Evolutionary conservation across 2,113 vertebrate species (phyloP).

Genomic region (Theristicus caerulescens): DNA sequence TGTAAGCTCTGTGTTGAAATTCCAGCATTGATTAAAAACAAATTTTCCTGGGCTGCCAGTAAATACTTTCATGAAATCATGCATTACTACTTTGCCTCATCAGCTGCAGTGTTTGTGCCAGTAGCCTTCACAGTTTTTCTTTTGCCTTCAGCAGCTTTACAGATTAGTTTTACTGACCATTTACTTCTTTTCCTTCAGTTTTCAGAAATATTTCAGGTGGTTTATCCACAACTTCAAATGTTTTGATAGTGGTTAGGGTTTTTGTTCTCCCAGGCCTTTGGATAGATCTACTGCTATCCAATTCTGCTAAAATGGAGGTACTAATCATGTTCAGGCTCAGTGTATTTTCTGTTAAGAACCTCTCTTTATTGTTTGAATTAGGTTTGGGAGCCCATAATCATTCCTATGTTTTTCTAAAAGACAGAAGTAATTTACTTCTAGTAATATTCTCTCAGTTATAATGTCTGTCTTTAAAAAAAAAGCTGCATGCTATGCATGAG

Average conservation of each 20-base stretch:
- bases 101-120: background rate
- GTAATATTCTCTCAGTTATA: background rate
- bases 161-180: background rate
- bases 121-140: background rate
- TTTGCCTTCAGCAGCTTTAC: background rate
- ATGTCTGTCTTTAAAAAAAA: background rate
- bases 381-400: background rate
- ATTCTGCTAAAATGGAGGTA: background rate
- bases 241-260: background rate
- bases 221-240: background rate
- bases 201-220: background rate
- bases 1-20: background rate
- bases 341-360: background rate
- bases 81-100: background rate
- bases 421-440: background rate
- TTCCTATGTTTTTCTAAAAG: background rate
- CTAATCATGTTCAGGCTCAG: background rate
- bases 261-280: background rate
- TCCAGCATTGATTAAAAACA: background rate
- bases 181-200: background rate
- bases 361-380: background rate
- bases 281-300: background rate
- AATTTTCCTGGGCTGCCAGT: background rate
- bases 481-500: background rate
- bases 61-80: background rate